phyloP scores from a whole-genome alignment of 2,888 invertebrate genomes.

The Andrena marginata region DNA sequence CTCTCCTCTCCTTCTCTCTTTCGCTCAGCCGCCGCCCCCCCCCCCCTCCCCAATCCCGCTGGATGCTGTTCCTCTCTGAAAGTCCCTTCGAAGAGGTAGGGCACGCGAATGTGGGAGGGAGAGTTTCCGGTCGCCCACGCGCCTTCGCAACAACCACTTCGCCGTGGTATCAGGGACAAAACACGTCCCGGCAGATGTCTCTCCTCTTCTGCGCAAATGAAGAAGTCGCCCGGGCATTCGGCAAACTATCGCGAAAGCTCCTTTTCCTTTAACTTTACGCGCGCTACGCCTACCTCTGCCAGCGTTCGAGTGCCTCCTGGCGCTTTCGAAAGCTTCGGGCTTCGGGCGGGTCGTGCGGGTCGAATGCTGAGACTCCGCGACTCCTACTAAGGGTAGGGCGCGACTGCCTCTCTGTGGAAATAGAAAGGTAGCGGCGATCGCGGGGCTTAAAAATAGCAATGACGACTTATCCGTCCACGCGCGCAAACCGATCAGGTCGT shows the following conservation, averaged over 20 bases:
- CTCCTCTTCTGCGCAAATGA: conserved; percentile 67
- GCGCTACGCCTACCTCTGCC: background rate
- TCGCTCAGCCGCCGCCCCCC: conserved; percentile 25
- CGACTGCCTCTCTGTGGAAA: conserved; percentile 4
- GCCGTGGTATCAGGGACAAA: conserved; percentile 76
- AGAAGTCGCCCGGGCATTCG: conserved; percentile 63
- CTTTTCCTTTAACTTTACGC: background rate
- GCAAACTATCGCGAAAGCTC: conserved; percentile 64
- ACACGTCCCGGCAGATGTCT: conserved; percentile 70
- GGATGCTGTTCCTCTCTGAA: conserved; percentile 45
- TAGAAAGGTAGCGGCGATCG: conserved; percentile 64
- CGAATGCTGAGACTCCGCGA: conserved; percentile 1
- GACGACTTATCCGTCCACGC: conserved; percentile 67
- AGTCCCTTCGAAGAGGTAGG: conserved; percentile 72
- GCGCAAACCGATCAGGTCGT: conserved; percentile 50
- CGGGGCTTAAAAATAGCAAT: conserved; percentile 69
- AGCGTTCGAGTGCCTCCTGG: background rate
- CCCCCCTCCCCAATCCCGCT: conserved; percentile 26
- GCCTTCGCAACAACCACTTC: conserved; percentile 76
- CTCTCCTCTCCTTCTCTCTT: conserved; percentile 39
- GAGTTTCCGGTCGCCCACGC: conserved; percentile 85
- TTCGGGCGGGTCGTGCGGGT: background rate
- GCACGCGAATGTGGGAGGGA: conserved; percentile 86
- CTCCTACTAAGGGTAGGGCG: conserved; percentile 43
- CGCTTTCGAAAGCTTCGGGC: background rate